phyloP scores from a whole-genome alignment of 2,888 invertebrate species.

The Drosophila acutilabella region DNA sequence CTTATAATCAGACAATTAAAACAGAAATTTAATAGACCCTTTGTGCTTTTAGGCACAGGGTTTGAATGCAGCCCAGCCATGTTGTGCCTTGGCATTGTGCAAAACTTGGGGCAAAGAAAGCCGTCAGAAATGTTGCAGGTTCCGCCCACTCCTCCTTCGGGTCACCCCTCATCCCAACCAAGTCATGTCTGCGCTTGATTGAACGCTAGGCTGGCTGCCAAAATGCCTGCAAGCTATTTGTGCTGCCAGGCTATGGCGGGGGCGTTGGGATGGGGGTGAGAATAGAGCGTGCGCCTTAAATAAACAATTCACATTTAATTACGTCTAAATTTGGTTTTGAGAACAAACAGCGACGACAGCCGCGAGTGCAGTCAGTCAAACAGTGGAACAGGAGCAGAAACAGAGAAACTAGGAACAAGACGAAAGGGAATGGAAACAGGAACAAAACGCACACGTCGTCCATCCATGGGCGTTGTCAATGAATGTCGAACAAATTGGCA shows the following conservation, averaged over 20 bases:
- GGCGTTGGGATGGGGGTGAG: background rate
- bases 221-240: slow-evolving; percentile 57
- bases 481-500: slow-evolving; percentile 84
- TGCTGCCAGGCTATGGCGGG: slow-evolving; percentile 1
- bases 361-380: slow-evolving; percentile 55
- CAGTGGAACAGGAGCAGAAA: slow-evolving; percentile 17
- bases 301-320: slow-evolving; percentile 84
- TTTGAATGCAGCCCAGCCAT: slow-evolving; percentile 39
- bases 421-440: slow-evolving; percentile 1
- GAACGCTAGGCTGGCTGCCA: slow-evolving; percentile 54
- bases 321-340: slow-evolving; percentile 83
- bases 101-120: slow-evolving; percentile 59
- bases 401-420: slow-evolving; percentile 1
- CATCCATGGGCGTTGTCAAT: slow-evolving; percentile 63
- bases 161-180: background rate
- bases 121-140: slow-evolving; percentile 51
- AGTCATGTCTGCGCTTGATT: slow-evolving; percentile 62
- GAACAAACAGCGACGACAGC: slow-evolving; percentile 81
- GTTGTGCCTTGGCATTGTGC: slow-evolving; percentile 49
- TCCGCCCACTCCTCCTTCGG: slow-evolving; percentile 7
- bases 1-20: too few species aligned
- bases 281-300: slow-evolving; percentile 80
- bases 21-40: background rate
- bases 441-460: slow-evolving; percentile 36
- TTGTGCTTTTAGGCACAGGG: background rate